A percentile compares a stretch with the other conserved stretches of the same genome.
Conservation (phyloP, 2,888 invertebrate species). For the Campopleginae sp. region DNA sequence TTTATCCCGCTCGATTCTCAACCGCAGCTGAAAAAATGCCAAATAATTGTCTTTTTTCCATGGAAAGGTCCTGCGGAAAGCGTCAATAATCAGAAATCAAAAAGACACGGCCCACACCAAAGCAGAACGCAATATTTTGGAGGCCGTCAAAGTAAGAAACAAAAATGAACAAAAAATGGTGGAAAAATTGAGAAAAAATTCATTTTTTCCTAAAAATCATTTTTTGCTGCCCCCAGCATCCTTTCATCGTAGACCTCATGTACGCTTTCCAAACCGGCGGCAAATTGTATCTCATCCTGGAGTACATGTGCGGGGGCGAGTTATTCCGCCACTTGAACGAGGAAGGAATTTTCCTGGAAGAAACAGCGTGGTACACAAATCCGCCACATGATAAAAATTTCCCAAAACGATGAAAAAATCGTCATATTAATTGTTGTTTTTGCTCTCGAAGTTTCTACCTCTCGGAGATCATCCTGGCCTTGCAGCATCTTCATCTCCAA, state of each 20-base stretch:
- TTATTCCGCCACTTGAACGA: conserved; percentile 91
- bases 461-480: conserved; percentile 89
- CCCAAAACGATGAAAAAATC: background rate
- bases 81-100: conserved; percentile 90
- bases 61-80: conserved; percentile 86
- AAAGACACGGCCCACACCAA: conserved; percentile 93
- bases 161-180: background rate
- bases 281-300: conserved; percentile 90
- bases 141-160: conserved; percentile 86
- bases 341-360: conserved; percentile 91
- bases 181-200: background rate
- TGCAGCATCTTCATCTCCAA: conserved; percentile 89
- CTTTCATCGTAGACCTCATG: conserved; percentile 90
- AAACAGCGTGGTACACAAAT: conserved; percentile 87
- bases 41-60: background rate
- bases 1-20: background rate
- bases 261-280: conserved; percentile 92
- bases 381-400: too few species aligned
- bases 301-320: conserved; percentile 91
- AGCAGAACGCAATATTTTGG: conserved; percentile 91
- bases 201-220: background rate
- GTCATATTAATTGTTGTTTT: conserved; percentile 61
- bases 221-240: conserved; percentile 85
- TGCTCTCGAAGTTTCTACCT: conserved; percentile 86
- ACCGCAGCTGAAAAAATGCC: conserved; percentile 19